A percentile compares a stretch with the other conserved stretches of the same genome.
Conservation (phyloP, 2,113 vertebrate species). For the Paracanthobrama guichenoti region DNA sequence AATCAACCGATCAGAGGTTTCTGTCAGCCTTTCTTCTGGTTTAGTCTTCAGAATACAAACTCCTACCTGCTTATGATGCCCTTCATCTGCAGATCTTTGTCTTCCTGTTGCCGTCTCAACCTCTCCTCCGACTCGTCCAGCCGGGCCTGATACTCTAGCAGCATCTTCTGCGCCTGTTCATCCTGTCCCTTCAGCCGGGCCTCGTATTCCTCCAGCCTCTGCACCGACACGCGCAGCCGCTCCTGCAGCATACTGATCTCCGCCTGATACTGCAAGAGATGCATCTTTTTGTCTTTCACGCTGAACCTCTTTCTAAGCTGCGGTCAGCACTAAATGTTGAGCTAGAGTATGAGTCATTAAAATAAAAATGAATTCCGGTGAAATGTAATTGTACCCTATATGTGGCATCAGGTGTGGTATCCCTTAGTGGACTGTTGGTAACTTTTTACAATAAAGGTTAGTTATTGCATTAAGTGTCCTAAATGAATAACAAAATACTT, state of each 20-base stretch:
- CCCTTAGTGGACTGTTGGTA: neutral
- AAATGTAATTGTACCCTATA: neutral
- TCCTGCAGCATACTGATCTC: constrained; percentile 94
- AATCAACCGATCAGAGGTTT: no score
- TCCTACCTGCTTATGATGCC: constrained; percentile 96
- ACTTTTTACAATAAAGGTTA: constrained; percentile 4
- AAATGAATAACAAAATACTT: neutral
- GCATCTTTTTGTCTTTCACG: neutral
- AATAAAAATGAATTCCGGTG: no score
- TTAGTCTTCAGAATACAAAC: no score
- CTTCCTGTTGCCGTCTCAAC: constrained; percentile 94
- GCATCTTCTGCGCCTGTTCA: constrained; percentile 92
- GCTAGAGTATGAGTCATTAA: no score
- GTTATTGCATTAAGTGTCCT: neutral
- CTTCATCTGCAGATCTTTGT: constrained; percentile 99
- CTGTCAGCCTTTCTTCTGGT: no score
- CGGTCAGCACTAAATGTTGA: neutral
- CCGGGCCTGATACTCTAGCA: constrained; percentile 95
- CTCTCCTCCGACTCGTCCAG: constrained; percentile 96
- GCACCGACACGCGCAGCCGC: constrained; percentile 89
- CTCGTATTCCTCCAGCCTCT: constrained; percentile 97
- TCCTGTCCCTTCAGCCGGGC: constrained; percentile 94
- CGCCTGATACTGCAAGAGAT: constrained; percentile 82
- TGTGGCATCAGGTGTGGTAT: neutral
- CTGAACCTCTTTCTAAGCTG: neutral